Evolutionary conservation across 2,888 invertebrate genomes (phyloP).

Genomic region (Philonicus albiceps): DNA sequence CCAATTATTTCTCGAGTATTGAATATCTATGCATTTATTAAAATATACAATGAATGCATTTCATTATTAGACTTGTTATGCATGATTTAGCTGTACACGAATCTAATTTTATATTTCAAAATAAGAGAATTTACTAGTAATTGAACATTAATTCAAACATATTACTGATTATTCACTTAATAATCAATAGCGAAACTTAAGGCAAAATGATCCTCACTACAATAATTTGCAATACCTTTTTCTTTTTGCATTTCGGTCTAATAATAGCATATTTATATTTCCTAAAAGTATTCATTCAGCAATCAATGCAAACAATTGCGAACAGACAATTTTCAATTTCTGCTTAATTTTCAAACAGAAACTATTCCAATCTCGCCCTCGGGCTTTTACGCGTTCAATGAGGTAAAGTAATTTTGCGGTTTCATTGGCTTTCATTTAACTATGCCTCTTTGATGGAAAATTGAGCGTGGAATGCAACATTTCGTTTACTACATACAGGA

Average conservation of each 20-base stretch:
- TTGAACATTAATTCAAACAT: neutral
- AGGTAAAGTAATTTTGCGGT: neutral
- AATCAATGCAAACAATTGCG: neutral
- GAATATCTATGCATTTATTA: neutral
- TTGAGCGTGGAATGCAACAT: neutral
- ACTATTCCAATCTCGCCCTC: neutral
- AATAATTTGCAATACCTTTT: too few species aligned
- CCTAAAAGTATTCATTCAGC: neutral
- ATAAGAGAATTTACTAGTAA: neutral
- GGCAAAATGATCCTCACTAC: neutral
- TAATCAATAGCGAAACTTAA: neutral
- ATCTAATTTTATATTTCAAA: too few species aligned
- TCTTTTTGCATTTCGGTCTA: neutral
- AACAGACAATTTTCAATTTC: neutral
- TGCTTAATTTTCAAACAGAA: neutral
- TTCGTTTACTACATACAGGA: neutral
- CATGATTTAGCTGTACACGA: neutral
- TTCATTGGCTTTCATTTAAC: neutral
- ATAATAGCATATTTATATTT: neutral
- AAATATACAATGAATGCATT: neutral
- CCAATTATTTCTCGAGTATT: neutral
- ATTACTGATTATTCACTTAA: neutral
- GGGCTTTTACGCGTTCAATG: neutral
- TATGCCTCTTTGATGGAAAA: neutral
- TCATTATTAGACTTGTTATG: neutral